These are phyloP conservation scores for Neoitamus cyanurus DNA, from an alignment of 2,888 invertebrate species.

Conservation along the genomic window DNA sequence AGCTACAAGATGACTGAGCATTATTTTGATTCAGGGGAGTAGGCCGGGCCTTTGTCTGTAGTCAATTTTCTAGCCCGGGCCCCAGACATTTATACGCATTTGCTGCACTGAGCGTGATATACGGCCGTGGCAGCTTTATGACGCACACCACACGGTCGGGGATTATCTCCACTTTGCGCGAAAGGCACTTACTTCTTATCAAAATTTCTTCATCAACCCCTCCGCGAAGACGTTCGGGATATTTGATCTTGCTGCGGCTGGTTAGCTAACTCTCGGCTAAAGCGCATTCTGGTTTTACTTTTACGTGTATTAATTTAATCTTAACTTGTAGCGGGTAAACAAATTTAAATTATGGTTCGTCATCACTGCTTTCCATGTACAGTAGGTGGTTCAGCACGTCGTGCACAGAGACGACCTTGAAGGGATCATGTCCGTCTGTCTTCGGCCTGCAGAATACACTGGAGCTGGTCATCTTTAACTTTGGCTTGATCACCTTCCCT, in stretches of 20 bases:
- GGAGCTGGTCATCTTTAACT: neutral
- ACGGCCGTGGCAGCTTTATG: neutral
- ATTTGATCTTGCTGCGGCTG: neutral
- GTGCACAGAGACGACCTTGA: neutral
- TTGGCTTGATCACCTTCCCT: neutral
- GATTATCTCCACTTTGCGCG: neutral
- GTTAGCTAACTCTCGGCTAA: too few species aligned
- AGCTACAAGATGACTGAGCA: constrained; percentile 49
- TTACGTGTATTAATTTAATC: too few species aligned
- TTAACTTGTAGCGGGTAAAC: neutral
- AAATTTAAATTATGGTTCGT: neutral
- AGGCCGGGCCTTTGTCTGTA: neutral
- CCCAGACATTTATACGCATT: constrained; percentile 1
- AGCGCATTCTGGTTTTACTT: too few species aligned
- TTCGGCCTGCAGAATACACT: neutral
- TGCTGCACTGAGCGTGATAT: neutral
- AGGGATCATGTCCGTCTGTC: neutral
- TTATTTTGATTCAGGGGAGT: constrained; percentile 50
- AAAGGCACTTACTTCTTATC: neutral
- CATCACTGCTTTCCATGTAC: neutral
- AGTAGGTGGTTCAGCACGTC: neutral
- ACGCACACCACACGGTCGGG: neutral
- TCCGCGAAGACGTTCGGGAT: neutral
- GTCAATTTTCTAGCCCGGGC: neutral
- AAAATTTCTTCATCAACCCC: neutral